Evolutionary conservation across 2,888 invertebrate species (phyloP), one percentile per base, ranked within the genome.

Genomic region (Rhamnusium bicolor): DNA sequence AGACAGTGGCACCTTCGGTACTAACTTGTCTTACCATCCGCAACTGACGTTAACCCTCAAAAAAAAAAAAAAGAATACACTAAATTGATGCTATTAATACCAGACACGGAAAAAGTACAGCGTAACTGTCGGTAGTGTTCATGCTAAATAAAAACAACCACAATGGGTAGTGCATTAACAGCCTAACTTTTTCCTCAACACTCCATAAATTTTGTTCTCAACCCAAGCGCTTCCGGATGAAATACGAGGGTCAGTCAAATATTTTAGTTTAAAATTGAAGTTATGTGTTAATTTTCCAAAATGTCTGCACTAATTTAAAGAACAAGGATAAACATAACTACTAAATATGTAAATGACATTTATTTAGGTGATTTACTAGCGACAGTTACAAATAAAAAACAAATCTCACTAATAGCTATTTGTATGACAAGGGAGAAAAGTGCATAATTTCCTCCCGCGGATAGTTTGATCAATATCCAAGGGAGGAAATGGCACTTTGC

Each of bases 1-100:
- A 76, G 75, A 77, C 77, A 74, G 75, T 79, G 78, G 76, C 80
- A 77, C 71, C 70, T 73, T 71, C 53, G 51, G 54, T 70, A 70
- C 73, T 70, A 73, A 69, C 69, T 69, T 54, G 73, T 73, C 62
- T 73, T 71, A 60, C 71, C 58, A 53, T 66, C 65, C 58, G 67
- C 66, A 69, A 69, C 69, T 56, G 24, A 72, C 51, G 66, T 47
- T 56, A 67, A 21, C 29, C 19, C 21, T 19, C 58, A 67, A 61
- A 73, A 69, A 69, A 56, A 16, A 69, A 49, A 67, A 61, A 73
- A 69, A 69, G 49, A 16, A 69, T 56, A 65, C 58, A 58, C 73
- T 65, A 73, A 73, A 73, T 69, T 60, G 73, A 65, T 58, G 63
- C 69, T 73, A 69, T 73, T 73, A 73, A 69, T 73, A 63, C 58